Conservation (phyloP, 2,888 invertebrate genomes). For the Aleiodes alternator region DNA sequence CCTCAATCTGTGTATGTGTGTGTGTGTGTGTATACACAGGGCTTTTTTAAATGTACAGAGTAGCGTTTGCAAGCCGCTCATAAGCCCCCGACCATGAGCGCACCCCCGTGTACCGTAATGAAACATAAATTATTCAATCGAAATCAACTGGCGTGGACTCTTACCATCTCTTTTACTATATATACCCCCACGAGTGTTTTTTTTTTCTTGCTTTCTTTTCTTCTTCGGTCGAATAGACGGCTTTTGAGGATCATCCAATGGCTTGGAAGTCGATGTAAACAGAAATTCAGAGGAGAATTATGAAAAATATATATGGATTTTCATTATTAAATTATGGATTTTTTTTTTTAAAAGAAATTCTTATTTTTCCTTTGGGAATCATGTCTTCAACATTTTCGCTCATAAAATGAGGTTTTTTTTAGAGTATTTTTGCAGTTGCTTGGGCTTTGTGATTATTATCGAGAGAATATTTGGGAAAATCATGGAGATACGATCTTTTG, state of each 20-base stretch:
- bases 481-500: too few species aligned
- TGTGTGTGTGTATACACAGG: constrained; percentile 65
- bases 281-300: constrained; percentile 5
- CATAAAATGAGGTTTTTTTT: too few species aligned
- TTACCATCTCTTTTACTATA: constrained; percentile 43
- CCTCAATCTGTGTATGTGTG: neutral
- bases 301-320: constrained; percentile 4
- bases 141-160: constrained; percentile 71
- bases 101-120: constrained; percentile 68
- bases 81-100: constrained; percentile 66
- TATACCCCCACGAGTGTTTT: constrained; percentile 61
- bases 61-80: constrained; percentile 74
- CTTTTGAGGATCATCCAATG: constrained; percentile 23
- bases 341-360: neutral
- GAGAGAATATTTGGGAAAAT: too few species aligned
- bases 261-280: constrained; percentile 5
- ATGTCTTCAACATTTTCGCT: too few species aligned
- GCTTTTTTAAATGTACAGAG: constrained; percentile 73
- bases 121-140: constrained; percentile 76
- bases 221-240: neutral
- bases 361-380: neutral
- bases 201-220: constrained; percentile 13
- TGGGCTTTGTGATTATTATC: too few species aligned
- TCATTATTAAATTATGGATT: neutral
- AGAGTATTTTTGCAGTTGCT: too few species aligned